Percentiles rank a stretch among this genome's conserved stretches.
phyloP scores from a whole-genome alignment of 1,140 invertebrate genomes.

The Ruditapes philippinarum region DNA sequence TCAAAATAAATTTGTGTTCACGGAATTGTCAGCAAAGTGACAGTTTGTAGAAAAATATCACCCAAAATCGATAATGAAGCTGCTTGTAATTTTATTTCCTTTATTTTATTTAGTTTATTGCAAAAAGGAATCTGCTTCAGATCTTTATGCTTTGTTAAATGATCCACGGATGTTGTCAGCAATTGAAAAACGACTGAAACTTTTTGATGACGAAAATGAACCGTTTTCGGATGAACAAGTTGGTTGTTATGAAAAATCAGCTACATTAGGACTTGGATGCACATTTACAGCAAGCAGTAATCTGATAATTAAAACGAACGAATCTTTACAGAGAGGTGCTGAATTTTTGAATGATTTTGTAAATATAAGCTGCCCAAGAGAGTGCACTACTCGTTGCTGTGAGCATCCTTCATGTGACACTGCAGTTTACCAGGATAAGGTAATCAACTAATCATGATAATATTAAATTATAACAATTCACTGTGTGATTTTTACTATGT shows the following conservation, averaged over 20 bases:
- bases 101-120: constrained; percentile 16
- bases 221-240: constrained; percentile 10
- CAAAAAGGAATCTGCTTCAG: constrained; percentile 30
- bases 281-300: constrained; percentile 35
- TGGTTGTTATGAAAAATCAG: constrained; percentile 9
- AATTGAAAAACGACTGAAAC: constrained; percentile 50
- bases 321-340: constrained; percentile 50
- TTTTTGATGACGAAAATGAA: constrained; percentile 1
- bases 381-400: constrained; percentile 49
- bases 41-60: constrained; percentile 39
- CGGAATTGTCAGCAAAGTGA: constrained; percentile 8
- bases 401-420: constrained; percentile 50
- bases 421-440: constrained; percentile 62
- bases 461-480: too few species aligned
- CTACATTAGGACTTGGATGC: not conserved
- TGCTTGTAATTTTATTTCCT: not conserved
- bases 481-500: too few species aligned
- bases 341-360: constrained; percentile 39
- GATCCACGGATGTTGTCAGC: constrained; percentile 41
- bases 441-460: too few species aligned
- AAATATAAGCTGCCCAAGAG: constrained; percentile 47
- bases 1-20: not conserved
- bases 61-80: constrained; percentile 49
- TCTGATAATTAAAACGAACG: constrained; percentile 60
- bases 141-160: constrained; percentile 49